Evolutionary conservation across 2,113 vertebrate species (phyloP), one percentile per base, ranked within the genome.

Genomic region (Rhabdornis inornatus): DNA sequence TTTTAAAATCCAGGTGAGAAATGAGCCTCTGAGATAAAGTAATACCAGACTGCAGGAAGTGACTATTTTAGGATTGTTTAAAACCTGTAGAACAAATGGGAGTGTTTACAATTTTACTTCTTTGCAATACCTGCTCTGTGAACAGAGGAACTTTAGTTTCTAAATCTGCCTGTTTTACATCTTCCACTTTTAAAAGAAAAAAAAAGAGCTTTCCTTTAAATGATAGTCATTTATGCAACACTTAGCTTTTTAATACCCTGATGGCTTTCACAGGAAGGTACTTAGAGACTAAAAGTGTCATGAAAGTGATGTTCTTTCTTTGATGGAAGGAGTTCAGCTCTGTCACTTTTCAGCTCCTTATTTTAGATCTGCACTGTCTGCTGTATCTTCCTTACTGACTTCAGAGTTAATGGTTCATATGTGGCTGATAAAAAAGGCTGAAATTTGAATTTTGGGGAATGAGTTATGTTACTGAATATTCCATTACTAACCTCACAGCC

Each of bases 181-280:
- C 92, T 96, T 95, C 77, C 44, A 93, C 81, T 95, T 94, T 91
- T 78, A 95, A 92, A 85, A 71, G 25, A 55, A 53, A 89, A 86
- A 84, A 86, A 65, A 71, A 69, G 50, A 72, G 42, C 72, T 93
- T 95, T 96, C 52, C 83, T 96, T 95, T 96, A 96, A 96, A 94
- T 97, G 75, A 81, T 95, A 96, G 93, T 96, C 83, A 93, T 97
- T 96, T 97, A 95, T 94, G 81, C 87, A 95, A 95, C 44, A 84
- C 82, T 96, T 97, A 94, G 91, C 94, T 97, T 96, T 96, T 95
- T 95, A 97, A 95, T 96, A 95, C 91, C 81, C 87, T 97, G 93
- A 92, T 95, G 88, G 78, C 83, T 97, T 95, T 97, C 85, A 94
- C 94, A 77, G 83, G 87, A 94, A 95, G 88, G 63, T 94, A 89